Evolutionary conservation across 2,113 vertebrate genomes (phyloP).

Genomic region (Apteryx mantelli): DNA sequence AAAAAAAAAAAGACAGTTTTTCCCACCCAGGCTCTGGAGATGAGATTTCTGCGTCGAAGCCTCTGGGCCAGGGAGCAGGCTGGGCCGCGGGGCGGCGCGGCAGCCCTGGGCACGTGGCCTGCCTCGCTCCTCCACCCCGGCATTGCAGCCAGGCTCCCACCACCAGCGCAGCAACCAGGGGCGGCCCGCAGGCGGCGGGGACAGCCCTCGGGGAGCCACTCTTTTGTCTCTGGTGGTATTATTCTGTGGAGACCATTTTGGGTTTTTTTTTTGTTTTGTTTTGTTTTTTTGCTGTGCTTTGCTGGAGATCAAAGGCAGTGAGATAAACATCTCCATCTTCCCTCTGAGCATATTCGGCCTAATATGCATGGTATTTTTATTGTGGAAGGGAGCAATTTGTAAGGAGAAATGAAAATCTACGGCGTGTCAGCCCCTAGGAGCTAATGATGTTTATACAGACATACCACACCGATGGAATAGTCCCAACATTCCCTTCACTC

Average conservation of each 20-base stretch:
- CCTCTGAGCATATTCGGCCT: slow-evolving; percentile 13
- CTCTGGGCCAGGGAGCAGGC: no score
- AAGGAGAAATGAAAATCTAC: slow-evolving; percentile 84
- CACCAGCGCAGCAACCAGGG: no score
- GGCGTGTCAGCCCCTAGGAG: slow-evolving; percentile 74
- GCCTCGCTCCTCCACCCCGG: no score
- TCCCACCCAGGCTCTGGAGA: neutral
- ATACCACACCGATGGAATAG: slow-evolving; percentile 79
- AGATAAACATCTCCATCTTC: slow-evolving; percentile 64
- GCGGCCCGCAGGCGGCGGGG: no score
- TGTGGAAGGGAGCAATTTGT: slow-evolving; percentile 76
- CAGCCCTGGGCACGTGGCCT: no score
- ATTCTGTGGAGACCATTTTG: neutral
- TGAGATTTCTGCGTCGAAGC: neutral
- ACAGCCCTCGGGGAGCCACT: neutral
- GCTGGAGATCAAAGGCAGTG: slow-evolving; percentile 54
- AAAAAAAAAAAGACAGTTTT: neutral
- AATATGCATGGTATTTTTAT: slow-evolving; percentile 73
- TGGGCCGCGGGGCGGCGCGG: no score
- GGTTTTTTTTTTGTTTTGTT: neutral
- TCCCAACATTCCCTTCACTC: slow-evolving; percentile 74
- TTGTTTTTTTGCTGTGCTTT: neutral
- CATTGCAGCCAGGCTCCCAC: no score
- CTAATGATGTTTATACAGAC: slow-evolving; percentile 89
- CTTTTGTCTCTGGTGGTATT: neutral